Evolutionary conservation across 1,140 invertebrate genomes (phyloP).

Genomic region (Zelostemma sp.): DNA sequence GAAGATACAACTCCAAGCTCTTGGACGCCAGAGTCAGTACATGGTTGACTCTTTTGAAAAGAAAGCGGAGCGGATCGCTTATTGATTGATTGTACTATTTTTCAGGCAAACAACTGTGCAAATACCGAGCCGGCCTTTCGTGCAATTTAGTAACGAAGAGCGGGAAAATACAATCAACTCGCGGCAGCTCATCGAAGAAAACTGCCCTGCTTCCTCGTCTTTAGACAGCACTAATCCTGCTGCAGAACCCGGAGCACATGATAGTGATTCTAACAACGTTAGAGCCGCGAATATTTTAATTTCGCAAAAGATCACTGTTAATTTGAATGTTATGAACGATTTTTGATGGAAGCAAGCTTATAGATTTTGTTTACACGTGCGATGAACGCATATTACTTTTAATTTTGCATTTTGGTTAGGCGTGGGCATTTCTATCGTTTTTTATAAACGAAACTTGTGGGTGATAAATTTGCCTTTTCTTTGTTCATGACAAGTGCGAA

Average conservation of each 20-base stretch:
- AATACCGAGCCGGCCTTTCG: slow-evolving; percentile 40
- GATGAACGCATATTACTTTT: too few species aligned
- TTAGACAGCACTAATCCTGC: slow-evolving; percentile 14
- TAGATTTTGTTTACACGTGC: too few species aligned
- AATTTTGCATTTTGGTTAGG: too few species aligned
- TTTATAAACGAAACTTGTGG: too few species aligned
- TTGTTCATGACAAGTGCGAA: too few species aligned
- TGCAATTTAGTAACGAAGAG: slow-evolving; percentile 51
- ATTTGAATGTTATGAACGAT: slow-evolving; percentile 45
- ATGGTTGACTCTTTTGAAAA: slow-evolving; percentile 6
- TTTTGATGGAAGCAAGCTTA: too few species aligned
- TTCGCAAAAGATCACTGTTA: slow-evolving; percentile 52
- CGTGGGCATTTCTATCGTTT: too few species aligned
- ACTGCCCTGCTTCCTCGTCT: slow-evolving; percentile 39
- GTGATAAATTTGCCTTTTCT: too few species aligned
- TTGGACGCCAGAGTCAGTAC: slow-evolving; percentile 48
- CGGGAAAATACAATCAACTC: slow-evolving; percentile 49
- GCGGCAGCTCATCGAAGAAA: slow-evolving; percentile 36
- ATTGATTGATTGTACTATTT: slow-evolving; percentile 5
- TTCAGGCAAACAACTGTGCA: slow-evolving; percentile 47
- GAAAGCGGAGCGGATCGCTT: not conserved
- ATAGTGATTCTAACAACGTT: slow-evolving; percentile 21
- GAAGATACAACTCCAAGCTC: slow-evolving; percentile 43
- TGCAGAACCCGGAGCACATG: slow-evolving; percentile 24
- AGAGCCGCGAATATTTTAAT: slow-evolving; percentile 47